These are phyloP conservation scores for Chlorops oryzae DNA, from an alignment of 1,140 invertebrate species.

Conservation along the genomic window DNA sequence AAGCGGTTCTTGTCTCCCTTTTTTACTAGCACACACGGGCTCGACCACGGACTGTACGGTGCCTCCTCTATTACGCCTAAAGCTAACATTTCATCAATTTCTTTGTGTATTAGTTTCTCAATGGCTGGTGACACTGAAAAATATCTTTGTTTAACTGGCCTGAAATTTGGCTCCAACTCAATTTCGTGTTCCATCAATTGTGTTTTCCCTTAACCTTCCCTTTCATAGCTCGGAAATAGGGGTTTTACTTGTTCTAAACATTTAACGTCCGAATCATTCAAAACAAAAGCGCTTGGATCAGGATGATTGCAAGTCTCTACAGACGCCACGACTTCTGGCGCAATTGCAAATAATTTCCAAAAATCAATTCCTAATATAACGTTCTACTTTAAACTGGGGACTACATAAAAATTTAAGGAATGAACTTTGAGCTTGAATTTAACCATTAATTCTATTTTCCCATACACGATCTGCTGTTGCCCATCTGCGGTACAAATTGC, in stretches of 20 bases:
- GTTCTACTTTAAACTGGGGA: slow-evolving; percentile 6
- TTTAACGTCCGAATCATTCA: no score
- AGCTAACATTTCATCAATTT: slow-evolving; percentile 9
- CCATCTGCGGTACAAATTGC: slow-evolving; percentile 9
- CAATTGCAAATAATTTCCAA: slow-evolving; percentile 11
- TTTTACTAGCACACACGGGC: slow-evolving; percentile 14
- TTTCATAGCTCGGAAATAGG: slow-evolving; percentile 5
- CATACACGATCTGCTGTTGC: neutral
- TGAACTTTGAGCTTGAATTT: slow-evolving; percentile 4
- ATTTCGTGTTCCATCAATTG: slow-evolving; percentile 9
- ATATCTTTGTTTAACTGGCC: slow-evolving; percentile 14
- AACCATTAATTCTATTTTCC: neutral
- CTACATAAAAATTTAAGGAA: slow-evolving; percentile 10
- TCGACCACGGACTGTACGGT: slow-evolving; percentile 15
- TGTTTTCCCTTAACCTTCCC: slow-evolving; percentile 4
- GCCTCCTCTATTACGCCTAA: slow-evolving; percentile 13
- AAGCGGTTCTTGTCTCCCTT: slow-evolving; percentile 7
- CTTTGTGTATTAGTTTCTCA: slow-evolving; percentile 11
- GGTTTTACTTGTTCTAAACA: neutral
- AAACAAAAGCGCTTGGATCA: neutral
- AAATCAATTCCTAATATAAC: slow-evolving; percentile 16
- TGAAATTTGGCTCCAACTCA: no score
- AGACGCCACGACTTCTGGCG: neutral
- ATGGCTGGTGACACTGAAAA: slow-evolving; percentile 14
- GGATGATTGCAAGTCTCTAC: neutral